Percentiles rank a stretch among this genome's conserved stretches.
These are phyloP conservation scores for Leucosticte australis DNA, from an alignment of 2,113 vertebrate species.

Conservation along the genomic window DNA sequence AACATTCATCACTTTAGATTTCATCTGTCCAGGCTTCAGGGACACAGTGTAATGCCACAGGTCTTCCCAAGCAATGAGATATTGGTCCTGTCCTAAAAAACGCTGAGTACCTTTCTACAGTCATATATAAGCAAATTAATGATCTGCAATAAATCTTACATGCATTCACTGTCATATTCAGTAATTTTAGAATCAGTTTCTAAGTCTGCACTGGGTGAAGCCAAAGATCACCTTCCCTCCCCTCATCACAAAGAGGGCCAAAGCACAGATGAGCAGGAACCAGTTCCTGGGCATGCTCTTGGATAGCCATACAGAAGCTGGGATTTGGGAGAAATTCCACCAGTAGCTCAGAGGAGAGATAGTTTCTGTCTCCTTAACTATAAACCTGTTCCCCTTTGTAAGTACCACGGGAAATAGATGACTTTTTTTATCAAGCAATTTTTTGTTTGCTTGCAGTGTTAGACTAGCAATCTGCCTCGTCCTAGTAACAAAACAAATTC, in stretches of 20 bases:
- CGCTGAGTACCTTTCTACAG: neutral
- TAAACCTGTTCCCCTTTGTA: neutral
- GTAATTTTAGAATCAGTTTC: constrained; percentile 3
- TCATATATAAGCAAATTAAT: neutral
- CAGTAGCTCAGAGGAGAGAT: neutral
- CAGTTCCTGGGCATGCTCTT: neutral
- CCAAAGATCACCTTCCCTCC: neutral
- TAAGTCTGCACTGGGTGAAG: neutral
- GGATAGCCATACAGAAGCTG: neutral
- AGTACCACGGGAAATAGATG: neutral
- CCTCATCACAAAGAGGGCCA: neutral
- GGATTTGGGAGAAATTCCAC: neutral
- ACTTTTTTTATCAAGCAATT: neutral
- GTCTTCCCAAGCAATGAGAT: neutral
- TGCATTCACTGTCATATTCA: neutral
- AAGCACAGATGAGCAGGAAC: neutral
- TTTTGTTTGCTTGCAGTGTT: neutral
- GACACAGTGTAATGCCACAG: neutral
- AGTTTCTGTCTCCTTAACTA: neutral
- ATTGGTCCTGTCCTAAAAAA: neutral
- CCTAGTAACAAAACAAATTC: neutral
- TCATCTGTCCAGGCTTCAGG: neutral
- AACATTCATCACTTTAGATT: neutral
- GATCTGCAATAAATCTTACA: neutral
- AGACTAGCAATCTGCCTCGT: neutral